Base-by-base conservation (phyloP, 2,113 vertebrate species). In the Petrocephalus zakoni region DNA sequence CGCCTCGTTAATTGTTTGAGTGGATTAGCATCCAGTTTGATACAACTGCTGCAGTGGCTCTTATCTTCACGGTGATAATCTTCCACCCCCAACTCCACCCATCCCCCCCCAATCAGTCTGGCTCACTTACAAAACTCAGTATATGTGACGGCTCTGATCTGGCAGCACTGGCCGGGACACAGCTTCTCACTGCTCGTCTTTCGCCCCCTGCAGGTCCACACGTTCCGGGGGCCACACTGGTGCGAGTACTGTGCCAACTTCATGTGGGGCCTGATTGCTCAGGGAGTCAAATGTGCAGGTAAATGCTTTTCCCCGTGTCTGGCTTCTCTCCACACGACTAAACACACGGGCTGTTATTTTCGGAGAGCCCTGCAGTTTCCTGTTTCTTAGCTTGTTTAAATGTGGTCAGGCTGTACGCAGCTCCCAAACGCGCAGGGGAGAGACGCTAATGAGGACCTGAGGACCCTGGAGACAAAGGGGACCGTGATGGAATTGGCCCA, bases 271-370 rank as follows among this genome's bases (percentile, higher is more conserved):
- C 95, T 97, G 90, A 97, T 97, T 90, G 96, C 96, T 96, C 96
- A 97, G 96, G 96, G 96, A 95, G 96, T 97, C 89, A 97, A 97
- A 93, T 97, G 96, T 94, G 96, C 96, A 95, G 96, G 96, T 97
- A 94, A 95, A 90, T 88, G 81, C 22, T 37, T 84, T 87, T 17
- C 21, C 53, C 55, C 2, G 37, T 29, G 78, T 83, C 21, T 83
- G 19, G 22, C 81, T 83, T 46, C 81, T n/a, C 46, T 46, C 81
- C 21, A 13, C 81, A 83, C 46, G 49, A 22, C 7, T 83, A 83
- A 83, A 83, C 81, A 83, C 81, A 5, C 19, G 2, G 42, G 37
- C 17, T 49, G 37, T n/a, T n/a, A 83, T 83, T 47, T 49, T 22
- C 37, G 21, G 37, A 83, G 42, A 47, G n/a, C 81, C 10, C n/a